Evolutionary conservation across 2,113 vertebrate species (phyloP).

Genomic region (Hydrolagus affinis): DNA sequence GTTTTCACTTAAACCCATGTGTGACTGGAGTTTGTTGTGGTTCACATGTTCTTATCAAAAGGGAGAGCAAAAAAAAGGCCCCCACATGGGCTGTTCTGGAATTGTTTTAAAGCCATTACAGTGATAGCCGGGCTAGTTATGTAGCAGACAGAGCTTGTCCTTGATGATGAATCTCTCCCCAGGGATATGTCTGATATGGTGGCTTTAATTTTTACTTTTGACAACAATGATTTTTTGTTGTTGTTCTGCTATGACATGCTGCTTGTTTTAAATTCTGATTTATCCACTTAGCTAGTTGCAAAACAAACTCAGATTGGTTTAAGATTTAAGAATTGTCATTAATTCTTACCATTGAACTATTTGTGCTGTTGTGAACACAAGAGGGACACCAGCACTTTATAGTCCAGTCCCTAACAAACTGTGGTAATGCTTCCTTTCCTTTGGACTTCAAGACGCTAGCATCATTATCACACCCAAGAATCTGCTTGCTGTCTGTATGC

Average conservation of each 20-base stretch:
- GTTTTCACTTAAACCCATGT: not conserved
- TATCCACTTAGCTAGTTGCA: too few relatives aligned
- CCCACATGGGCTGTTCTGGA: not conserved
- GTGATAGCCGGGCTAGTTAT: not conserved
- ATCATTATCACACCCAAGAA: not conserved
- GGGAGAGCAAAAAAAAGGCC: not conserved
- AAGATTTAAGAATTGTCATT: not conserved
- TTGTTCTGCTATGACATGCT: not conserved
- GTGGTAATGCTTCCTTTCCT: not conserved
- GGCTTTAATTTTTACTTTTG: not conserved
- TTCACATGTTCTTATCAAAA: constrained; percentile 14
- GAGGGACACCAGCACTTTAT: not conserved
- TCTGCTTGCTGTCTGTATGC: not conserved
- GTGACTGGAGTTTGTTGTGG: constrained; percentile 1
- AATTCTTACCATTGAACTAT: not conserved
- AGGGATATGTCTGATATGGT: not conserved
- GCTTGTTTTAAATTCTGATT: not conserved
- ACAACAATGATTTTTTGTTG: too few relatives aligned
- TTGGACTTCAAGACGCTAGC: not conserved
- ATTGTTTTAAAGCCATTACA: not conserved
- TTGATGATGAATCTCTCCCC: not conserved
- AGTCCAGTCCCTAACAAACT: not conserved
- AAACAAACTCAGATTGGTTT: not conserved
- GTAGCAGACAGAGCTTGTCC: not conserved
- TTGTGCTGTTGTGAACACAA: not conserved